Base-by-base conservation (phyloP, 2,113 vertebrate species). In the Solea solea region DNA sequence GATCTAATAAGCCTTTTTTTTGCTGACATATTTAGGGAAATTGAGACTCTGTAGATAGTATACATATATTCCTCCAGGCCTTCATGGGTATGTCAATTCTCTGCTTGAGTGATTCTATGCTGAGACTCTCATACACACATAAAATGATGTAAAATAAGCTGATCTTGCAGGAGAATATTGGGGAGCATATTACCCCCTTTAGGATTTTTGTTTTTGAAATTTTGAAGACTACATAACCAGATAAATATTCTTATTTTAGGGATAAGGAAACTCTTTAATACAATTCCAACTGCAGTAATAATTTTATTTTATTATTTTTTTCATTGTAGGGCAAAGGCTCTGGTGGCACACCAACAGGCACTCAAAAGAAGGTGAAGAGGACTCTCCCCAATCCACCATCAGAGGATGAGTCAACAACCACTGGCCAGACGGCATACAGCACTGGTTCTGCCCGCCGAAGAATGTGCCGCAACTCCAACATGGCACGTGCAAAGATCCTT, bases 401-500 rank as follows among this genome's bases (percentile, higher is more conserved):
- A 8, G 98, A 99, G 57, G 97, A 97, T 70, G 92, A 94, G 62
- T 82, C 95, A 9, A 81, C 93, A 62, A 74, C 93, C 57, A 92
- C 83, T 74, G 93, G 94, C 44, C 96, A 95, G 84, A 91, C 95
- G 0, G 86, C 95, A 3, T 96, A 96, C 16, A 92, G 83, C 73
- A 93, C 96, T 16, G 95, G 96, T 66, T 97, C 97, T 0, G 94
- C 98, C 61, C 94, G 97, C 15, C 93, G 97, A 64, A 95, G 98
- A 79, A 96, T 97, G 83, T 98, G 97, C 69, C 95, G 98, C 74
- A 98, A 95, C 80, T 97, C 92, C 27, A 99, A 98, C 42, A 97
- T 99, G 97, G 97, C 98, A 69, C 94, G 97, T 62, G 97, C 97
- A 63, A 99, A 99, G 90, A 99, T 99, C 81, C 94, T 99, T 55